Percentiles rank a stretch among this genome's conserved stretches.
These are phyloP conservation scores for Philonicus albiceps DNA, from an alignment of 2,888 invertebrate species.

Conservation along the genomic window DNA sequence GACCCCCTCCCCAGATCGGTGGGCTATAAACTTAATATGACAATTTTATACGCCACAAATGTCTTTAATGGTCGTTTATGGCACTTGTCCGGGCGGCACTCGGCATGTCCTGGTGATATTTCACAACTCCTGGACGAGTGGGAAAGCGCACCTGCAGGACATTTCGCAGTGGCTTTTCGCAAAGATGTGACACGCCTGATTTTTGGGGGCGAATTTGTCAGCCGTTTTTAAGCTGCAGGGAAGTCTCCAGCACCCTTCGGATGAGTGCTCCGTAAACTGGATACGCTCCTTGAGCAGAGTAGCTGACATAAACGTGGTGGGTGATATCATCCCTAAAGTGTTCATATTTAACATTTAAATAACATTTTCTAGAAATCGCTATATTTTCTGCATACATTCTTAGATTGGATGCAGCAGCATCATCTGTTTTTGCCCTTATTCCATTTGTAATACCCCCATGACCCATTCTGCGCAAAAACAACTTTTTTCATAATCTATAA, in stretches of 20 bases:
- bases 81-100: not conserved
- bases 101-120: not conserved
- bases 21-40: slow-evolving; percentile 27
- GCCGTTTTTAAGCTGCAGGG: not conserved
- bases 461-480: no score
- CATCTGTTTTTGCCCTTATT: not conserved
- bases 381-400: not conserved
- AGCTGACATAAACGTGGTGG: not conserved
- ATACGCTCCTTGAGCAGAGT: not conserved
- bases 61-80: slow-evolving; percentile 4
- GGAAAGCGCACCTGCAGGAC: slow-evolving; percentile 27
- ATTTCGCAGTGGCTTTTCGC: not conserved
- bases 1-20: not conserved
- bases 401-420: not conserved
- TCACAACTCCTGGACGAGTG: not conserved
- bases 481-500: no score
- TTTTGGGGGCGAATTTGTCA: not conserved
- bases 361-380: not conserved
- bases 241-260: not conserved
- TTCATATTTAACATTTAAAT: not conserved
- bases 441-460: not conserved
- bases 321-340: not conserved
- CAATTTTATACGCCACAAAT: slow-evolving; percentile 36
- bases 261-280: not conserved
- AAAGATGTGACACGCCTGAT: not conserved